These are phyloP conservation scores for Lasioglossum zephyrum DNA, from an alignment of 2,888 invertebrate species.

Conservation along the genomic window DNA sequence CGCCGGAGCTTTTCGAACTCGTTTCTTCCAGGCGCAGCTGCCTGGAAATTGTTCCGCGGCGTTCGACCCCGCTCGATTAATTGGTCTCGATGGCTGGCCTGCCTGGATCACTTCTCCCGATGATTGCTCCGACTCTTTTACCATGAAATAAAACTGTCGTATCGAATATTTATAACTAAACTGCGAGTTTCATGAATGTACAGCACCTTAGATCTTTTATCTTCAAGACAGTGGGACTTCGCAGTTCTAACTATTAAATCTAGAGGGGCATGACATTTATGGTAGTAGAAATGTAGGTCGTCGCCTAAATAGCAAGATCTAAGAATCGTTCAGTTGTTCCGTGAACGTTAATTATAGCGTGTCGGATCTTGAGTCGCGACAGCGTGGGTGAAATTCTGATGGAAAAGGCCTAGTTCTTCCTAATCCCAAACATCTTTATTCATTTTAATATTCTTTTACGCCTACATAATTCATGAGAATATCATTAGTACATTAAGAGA, in stretches of 20 bases:
- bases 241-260: too few species aligned
- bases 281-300: background rate
- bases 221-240: too few species aligned
- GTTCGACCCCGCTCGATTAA: slow-evolving; percentile 19
- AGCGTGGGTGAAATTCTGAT: background rate
- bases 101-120: background rate
- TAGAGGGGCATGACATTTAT: background rate
- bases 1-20: background rate
- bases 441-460: background rate
- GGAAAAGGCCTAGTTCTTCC: background rate
- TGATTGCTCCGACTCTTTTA: background rate
- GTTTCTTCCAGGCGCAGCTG: slow-evolving; percentile 36
- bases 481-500: background rate
- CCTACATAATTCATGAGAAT: background rate
- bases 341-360: background rate
- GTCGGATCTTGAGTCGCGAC: background rate
- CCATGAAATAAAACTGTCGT: background rate
- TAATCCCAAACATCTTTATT: background rate
- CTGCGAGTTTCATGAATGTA: too few species aligned
- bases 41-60: background rate
- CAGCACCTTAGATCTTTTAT: too few species aligned
- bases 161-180: background rate
- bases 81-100: background rate
- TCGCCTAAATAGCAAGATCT: background rate
- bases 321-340: background rate